These are phyloP conservation scores for Cryptophagus acutangulus DNA, from an alignment of 2,888 invertebrate species.

Conservation along the genomic window DNA sequence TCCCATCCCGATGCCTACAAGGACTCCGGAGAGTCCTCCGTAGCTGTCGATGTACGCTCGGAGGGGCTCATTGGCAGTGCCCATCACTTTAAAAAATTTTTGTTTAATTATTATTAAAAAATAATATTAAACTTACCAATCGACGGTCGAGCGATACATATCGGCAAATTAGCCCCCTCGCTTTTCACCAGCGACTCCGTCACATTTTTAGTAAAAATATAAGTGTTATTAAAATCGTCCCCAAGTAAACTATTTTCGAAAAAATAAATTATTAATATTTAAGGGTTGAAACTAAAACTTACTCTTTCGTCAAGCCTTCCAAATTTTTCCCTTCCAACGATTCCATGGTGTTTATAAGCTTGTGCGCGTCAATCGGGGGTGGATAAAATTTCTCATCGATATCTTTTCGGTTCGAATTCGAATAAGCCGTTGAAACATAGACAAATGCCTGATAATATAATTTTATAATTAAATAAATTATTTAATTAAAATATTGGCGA, in stretches of 20 bases:
- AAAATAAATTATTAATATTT: too few species aligned
- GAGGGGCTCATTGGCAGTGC: slow-evolving; percentile 33
- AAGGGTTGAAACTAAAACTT: too few species aligned
- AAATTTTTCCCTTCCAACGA: too few species aligned
- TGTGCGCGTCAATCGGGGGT: background rate
- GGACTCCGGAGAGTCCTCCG: slow-evolving; percentile 27
- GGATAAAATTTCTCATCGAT: slow-evolving; percentile 2
- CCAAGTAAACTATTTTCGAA: slow-evolving; percentile 50
- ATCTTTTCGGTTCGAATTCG: background rate
- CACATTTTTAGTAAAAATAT: slow-evolving; percentile 67
- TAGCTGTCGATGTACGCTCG: slow-evolving; percentile 55
- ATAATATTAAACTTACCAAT: slow-evolving; percentile 53
- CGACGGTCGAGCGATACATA: slow-evolving; percentile 65
- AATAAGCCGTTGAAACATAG: slow-evolving; percentile 6
- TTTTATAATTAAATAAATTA: too few species aligned
- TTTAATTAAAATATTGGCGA: too few species aligned
- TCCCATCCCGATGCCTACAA: slow-evolving; percentile 28
- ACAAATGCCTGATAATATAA: slow-evolving; percentile 3
- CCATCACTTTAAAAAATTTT: too few species aligned
- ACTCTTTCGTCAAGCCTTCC: too few species aligned
- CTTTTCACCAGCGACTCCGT: slow-evolving; percentile 60
- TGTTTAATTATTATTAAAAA: too few species aligned
- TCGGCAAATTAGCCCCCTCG: slow-evolving; percentile 55
- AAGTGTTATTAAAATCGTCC: slow-evolving; percentile 67
- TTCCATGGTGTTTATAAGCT: too few species aligned